Evolutionary conservation across 2,113 vertebrate genomes (phyloP), one percentile per base, ranked within the genome.

Genomic region (Trichomycterus rosablanca): DNA sequence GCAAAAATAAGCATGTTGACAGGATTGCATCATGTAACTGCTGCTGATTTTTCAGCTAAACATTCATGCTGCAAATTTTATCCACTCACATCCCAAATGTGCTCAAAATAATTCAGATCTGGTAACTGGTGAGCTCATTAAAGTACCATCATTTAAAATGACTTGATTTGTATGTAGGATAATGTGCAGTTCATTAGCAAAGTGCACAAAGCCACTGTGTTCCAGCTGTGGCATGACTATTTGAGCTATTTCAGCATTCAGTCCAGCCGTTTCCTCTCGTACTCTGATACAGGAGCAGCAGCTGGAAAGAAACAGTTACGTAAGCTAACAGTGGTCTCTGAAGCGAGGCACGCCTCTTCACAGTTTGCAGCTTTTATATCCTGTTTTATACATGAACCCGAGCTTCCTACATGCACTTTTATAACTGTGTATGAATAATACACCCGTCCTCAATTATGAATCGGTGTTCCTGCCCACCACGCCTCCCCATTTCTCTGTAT

Each of bases 361-460:
- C 39, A 14, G 12, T 67, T 54, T 49, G n/a, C 67, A 51, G 59
- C 52, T 63, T 58, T 58, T 28, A 63, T 50, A 39, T 58, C 18
- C 19, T 23, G 20, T 39, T 56, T 59, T 57, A 62, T 63, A 62
- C 49, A 52, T 19, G 52, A 63, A 19, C 35, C 15, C 12, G 15
- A 24, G 42, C 10, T 34, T 60, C 44, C 54, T 26, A 18, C 22
- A 12, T 20, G 1, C 23, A 28, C 32, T 46, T 59, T 63, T 15
- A 59, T 45, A 66, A 59, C 24, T 11, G 20, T 10, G 14, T 37
- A 65, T 70, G 49, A 70, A 66, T 65, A 59, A 70, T 60, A 32
- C 1, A 70, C 43, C 32, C 8, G 10, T 16, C n/a, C 14, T 60
- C 39, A 53, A 59, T 46, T 39, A 64, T 59, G 16, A 45, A 64